These are phyloP conservation scores for Rotaria sp. DNA, from an alignment of 2,888 invertebrate species.

Conservation along the genomic window DNA sequence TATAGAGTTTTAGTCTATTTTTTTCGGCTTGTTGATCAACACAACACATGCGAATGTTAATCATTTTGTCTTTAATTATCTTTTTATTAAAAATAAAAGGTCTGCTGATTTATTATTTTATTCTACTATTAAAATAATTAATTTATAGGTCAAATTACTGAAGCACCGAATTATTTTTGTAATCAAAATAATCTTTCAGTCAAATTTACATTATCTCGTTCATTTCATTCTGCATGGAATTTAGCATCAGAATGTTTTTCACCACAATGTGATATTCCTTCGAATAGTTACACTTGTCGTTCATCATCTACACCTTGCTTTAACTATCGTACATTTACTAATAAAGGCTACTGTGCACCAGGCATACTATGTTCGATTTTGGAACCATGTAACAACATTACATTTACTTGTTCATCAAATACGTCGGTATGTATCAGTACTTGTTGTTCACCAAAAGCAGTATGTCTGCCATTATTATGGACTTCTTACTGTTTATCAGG, in stretches of 20 bases:
- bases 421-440: not conserved
- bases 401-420: not conserved
- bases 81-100: too few species aligned
- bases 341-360: not conserved
- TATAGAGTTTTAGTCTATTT: too few species aligned
- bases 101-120: too few species aligned
- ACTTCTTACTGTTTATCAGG: not conserved
- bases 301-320: not conserved
- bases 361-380: not conserved
- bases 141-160: not conserved
- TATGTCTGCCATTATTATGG: not conserved
- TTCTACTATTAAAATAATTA: too few species aligned
- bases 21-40: too few species aligned
- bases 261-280: not conserved
- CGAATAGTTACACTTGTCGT: not conserved
- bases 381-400: not conserved
- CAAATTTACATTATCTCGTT: not conserved
- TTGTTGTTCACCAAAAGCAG: not conserved
- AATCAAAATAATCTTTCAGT: not conserved
- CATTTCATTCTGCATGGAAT: not conserved
- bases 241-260: not conserved
- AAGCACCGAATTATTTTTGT: not conserved
- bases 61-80: too few species aligned
- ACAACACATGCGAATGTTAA: too few species aligned
- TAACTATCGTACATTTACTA: not conserved